Evolutionary conservation across 2,888 invertebrate genomes (phyloP).

Genomic region (Drosophila suboccidentalis): DNA sequence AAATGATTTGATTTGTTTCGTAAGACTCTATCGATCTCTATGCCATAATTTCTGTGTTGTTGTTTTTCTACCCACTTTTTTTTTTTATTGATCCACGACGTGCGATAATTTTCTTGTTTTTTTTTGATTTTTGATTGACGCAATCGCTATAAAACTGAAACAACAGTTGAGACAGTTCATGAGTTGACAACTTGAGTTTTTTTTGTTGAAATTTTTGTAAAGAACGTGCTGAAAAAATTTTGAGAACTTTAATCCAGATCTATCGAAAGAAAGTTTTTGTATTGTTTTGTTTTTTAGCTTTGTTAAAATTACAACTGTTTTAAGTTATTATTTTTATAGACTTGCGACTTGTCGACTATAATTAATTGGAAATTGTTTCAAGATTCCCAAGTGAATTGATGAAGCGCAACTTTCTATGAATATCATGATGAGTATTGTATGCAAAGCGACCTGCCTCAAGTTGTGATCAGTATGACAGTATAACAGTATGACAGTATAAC

Average conservation of each 20-base stretch:
- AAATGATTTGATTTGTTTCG: slow-evolving; percentile 44
- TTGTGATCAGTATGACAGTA: slow-evolving; percentile 10
- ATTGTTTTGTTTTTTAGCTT: background rate
- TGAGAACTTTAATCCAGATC: slow-evolving; percentile 7
- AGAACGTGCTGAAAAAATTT: slow-evolving; percentile 8
- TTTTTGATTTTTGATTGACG: slow-evolving; percentile 33
- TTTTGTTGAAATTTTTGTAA: background rate
- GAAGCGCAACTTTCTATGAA: slow-evolving; percentile 34
- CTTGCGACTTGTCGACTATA: slow-evolving; percentile 1
- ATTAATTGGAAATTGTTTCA: slow-evolving; percentile 4
- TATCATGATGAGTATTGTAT: slow-evolving; percentile 40
- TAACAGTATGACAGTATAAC: slow-evolving; percentile 22
- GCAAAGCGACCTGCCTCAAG: slow-evolving; percentile 47
- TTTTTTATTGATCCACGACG: slow-evolving; percentile 56
- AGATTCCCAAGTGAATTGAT: slow-evolving; percentile 19
- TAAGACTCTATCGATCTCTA: slow-evolving; percentile 24
- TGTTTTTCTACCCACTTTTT: background rate
- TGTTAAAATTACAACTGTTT: no score
- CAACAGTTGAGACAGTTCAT: slow-evolving; percentile 7
- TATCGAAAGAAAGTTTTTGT: background rate
- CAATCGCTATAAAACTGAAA: slow-evolving; percentile 25
- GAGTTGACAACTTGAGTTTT: slow-evolving; percentile 13
- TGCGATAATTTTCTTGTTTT: slow-evolving; percentile 22
- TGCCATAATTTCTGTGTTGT: slow-evolving; percentile 35
- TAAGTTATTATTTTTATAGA: background rate